Conservation (phyloP, 2,888 invertebrate species). For the Troglohyphantes excavatus region DNA sequence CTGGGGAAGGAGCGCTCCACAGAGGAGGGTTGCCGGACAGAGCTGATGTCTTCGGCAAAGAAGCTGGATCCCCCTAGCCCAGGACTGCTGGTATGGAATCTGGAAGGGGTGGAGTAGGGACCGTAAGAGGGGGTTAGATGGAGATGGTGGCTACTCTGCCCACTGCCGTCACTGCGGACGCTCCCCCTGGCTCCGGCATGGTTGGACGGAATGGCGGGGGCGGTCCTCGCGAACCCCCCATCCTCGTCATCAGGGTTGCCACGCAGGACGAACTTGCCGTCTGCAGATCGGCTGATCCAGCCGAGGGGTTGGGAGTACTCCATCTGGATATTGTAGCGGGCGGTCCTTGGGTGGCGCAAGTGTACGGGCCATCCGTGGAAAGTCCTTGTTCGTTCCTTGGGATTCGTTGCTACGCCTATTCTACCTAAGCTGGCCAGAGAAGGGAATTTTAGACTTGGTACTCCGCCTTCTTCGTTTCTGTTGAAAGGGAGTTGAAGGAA, state of each 20-base stretch:
- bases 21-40: conserved; percentile 90
- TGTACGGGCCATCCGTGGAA: conserved; percentile 77
- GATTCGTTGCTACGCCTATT: conserved; percentile 74
- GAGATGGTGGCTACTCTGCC: conserved; percentile 76
- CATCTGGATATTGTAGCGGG: conserved; percentile 81
- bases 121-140: conserved; percentile 70
- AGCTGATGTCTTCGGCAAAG: conserved; percentile 87
- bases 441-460: conserved; percentile 80
- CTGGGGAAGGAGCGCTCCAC: conserved; percentile 90
- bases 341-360: conserved; percentile 79
- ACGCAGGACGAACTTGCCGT: conserved; percentile 88
- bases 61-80: conserved; percentile 79
- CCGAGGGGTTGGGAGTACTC: conserved; percentile 84
- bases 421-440: conserved; percentile 78
- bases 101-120: conserved; percentile 73
- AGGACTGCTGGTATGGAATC: conserved; percentile 81
- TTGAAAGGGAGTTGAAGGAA: not conserved
- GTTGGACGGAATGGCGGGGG: conserved; percentile 80
- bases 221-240: conserved; percentile 79
- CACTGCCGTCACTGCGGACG: conserved; percentile 79
- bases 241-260: conserved; percentile 80
- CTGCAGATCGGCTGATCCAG: conserved; percentile 88
- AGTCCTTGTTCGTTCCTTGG: conserved; percentile 73
- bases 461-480: conserved; percentile 79
- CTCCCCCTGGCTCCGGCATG: conserved; percentile 79